Percentiles rank a stretch among this genome's conserved stretches.
Evolutionary conservation across 2,888 invertebrate species (phyloP).

Genomic region (Trypoxylon attenuatum): DNA sequence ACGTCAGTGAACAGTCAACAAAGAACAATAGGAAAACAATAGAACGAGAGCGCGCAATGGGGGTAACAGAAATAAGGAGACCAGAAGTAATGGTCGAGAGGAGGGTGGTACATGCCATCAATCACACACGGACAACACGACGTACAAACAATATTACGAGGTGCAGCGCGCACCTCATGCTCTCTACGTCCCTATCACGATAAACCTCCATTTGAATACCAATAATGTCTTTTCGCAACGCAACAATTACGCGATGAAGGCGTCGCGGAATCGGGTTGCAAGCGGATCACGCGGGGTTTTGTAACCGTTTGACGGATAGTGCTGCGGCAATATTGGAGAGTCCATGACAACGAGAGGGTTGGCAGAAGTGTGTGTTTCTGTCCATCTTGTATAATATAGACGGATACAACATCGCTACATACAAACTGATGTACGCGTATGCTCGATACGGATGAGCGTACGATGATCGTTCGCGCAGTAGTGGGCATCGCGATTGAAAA

Average conservation of each 20-base stretch:
- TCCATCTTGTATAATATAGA: no score
- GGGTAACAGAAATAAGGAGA: no score
- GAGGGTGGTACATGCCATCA: conserved; percentile 58
- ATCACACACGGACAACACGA: conserved; percentile 61
- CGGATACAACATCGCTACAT: no score
- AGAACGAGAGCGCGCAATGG: no score
- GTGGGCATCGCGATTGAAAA: conserved; percentile 34
- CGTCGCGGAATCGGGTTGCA: conserved; percentile 46
- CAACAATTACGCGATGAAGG: no score
- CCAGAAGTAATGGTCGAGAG: conserved; percentile 42
- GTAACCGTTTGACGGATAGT: conserved; percentile 45
- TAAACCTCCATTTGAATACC: conserved; percentile 74
- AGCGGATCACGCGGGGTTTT: conserved; percentile 49
- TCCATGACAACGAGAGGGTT: conserved; percentile 59
- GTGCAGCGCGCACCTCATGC: conserved; percentile 57
- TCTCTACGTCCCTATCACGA: conserved; percentile 59
- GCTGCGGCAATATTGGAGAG: conserved; percentile 66
- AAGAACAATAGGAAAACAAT: no score
- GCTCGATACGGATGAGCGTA: conserved; percentile 26
- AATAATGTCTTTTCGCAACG: conserved; percentile 58
- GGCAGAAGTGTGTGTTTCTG: no score
- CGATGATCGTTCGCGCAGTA: conserved; percentile 27
- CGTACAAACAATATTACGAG: conserved; percentile 60
- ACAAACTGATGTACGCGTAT: no score
- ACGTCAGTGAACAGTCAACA: no score